Conservation (phyloP, 2,113 vertebrate genomes). For the Rallus limicola region DNA sequence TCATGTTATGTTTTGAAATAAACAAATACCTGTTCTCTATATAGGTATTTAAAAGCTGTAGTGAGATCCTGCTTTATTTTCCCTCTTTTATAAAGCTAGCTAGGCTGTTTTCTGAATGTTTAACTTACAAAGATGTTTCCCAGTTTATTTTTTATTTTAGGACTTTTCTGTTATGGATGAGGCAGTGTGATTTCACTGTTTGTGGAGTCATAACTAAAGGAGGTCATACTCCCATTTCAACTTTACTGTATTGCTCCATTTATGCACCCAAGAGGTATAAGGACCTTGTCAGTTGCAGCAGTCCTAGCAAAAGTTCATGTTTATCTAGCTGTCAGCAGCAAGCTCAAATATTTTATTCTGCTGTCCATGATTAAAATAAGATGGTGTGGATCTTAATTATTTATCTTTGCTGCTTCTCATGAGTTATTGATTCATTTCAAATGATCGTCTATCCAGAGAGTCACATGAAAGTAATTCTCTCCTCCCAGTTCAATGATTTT, state of each 20-base stretch:
- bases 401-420: neutral
- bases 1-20: neutral
- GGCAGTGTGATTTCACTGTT: neutral
- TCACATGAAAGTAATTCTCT: neutral
- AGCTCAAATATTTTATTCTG: neutral
- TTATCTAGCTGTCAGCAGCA: neutral
- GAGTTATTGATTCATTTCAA: neutral
- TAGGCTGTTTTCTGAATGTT: neutral
- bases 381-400: neutral
- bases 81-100: neutral
- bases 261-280: neutral
- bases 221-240: neutral
- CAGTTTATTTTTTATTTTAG: neutral
- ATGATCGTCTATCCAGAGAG: neutral
- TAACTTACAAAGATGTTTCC: neutral
- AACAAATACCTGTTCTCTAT: neutral
- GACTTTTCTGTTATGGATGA: neutral
- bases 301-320: neutral
- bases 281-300: neutral
- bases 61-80: neutral
- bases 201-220: neutral
- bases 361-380: neutral
- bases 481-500: neutral
- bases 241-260: neutral
- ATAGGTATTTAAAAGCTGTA: neutral